Conservation (phyloP, 2,797 vertebrate genomes). For the Carcharodon carcharias region DNA sequence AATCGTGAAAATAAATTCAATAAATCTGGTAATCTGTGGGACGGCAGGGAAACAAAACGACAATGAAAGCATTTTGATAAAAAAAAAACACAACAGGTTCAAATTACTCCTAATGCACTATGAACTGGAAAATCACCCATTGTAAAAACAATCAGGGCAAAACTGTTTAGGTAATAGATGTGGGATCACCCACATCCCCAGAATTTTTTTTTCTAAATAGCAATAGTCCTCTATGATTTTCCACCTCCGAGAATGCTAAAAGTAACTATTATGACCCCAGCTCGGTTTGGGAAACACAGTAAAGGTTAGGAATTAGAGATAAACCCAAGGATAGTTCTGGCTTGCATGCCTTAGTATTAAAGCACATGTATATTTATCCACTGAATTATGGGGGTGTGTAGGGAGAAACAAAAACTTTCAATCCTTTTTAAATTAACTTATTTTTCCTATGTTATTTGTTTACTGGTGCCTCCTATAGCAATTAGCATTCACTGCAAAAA, state of each 20-base stretch:
- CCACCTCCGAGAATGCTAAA: not conserved
- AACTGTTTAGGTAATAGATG: not conserved
- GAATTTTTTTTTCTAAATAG: not conserved
- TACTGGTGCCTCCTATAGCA: not conserved
- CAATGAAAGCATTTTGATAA: not conserved
- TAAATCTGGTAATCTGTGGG: not conserved
- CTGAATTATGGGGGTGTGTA: not conserved
- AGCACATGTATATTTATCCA: not conserved
- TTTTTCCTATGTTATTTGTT: not conserved
- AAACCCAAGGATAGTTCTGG: not conserved
- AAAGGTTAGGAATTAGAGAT: not conserved
- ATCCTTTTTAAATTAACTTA: not conserved
- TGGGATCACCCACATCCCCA: not conserved
- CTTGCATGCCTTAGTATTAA: not conserved
- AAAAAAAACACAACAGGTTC: not conserved
- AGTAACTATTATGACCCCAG: not conserved
- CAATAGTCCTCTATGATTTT: not conserved
- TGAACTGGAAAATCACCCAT: conserved; percentile 7
- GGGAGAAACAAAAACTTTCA: not conserved
- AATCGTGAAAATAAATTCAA: not conserved
- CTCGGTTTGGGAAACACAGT: not conserved
- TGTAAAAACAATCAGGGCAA: conserved; percentile 17
- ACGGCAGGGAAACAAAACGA: not conserved
- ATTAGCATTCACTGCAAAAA: not conserved
- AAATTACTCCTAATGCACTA: conserved; percentile 5